Evolutionary conservation across 2,888 invertebrate species (phyloP).

Genomic region (Laspeyria flexula): DNA sequence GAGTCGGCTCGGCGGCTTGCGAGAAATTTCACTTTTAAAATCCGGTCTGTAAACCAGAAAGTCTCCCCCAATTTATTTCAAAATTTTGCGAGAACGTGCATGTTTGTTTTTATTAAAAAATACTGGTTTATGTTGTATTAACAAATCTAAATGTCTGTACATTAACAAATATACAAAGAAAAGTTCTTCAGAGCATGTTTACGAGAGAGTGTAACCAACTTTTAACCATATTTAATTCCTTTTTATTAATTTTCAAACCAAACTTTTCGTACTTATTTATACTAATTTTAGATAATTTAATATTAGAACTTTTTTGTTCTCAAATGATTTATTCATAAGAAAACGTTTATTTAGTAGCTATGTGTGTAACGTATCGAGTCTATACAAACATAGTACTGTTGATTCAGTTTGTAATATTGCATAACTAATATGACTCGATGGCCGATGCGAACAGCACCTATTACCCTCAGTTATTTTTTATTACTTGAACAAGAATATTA

Average conservation of each 20-base stretch:
- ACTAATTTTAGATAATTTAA: no score
- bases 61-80: background rate
- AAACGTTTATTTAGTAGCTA: no score
- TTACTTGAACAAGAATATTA: background rate
- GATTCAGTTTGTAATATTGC: slow-evolving; percentile 15
- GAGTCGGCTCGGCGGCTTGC: slow-evolving; percentile 14
- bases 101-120: background rate
- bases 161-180: no score
- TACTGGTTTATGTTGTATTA: no score
- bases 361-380: background rate
- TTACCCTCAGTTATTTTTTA: slow-evolving; percentile 8
- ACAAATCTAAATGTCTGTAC: no score
- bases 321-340: no score
- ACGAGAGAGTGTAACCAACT: no score
- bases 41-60: slow-evolving; percentile 33
- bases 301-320: no score
- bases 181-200: no score
- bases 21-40: slow-evolving; percentile 44
- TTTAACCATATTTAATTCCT: no score
- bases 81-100: background rate
- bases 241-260: no score
- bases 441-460: slow-evolving; percentile 8
- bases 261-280: no score
- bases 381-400: slow-evolving; percentile 11
- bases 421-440: slow-evolving; percentile 13